phyloP scores from a whole-genome alignment of 1,140 invertebrate species.

The Drosophila trapezifrons region DNA sequence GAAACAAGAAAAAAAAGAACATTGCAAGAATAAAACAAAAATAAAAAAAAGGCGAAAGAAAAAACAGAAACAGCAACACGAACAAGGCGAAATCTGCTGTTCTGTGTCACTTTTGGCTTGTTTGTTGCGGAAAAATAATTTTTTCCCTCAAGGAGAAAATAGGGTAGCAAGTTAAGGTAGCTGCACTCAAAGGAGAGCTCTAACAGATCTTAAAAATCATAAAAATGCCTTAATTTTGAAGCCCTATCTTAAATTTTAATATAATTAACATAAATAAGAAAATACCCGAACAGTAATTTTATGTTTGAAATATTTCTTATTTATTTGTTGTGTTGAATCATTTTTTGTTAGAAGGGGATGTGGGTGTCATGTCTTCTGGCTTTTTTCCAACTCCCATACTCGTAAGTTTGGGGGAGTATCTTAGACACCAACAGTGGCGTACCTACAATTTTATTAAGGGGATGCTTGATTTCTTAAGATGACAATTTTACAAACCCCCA shows the following conservation, averaged over 20 bases:
- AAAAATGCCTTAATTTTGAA: background rate
- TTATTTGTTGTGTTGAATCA: background rate
- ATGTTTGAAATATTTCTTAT: too few species aligned
- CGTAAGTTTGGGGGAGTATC: background rate
- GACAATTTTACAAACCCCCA: background rate
- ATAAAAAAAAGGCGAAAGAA: conserved; percentile 1
- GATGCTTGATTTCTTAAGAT: background rate
- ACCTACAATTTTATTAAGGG: background rate
- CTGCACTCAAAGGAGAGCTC: background rate
- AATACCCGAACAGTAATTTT: too few species aligned
- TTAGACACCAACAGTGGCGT: too few species aligned
- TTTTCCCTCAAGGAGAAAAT: conserved; percentile 32
- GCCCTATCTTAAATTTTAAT: too few species aligned
- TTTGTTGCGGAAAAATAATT: conserved; percentile 72
- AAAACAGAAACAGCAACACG: conserved; percentile 24
- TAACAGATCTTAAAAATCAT: too few species aligned
- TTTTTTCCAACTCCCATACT: background rate
- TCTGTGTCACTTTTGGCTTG: conserved; percentile 76
- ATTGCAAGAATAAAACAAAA: conserved; percentile 9
- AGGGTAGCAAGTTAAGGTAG: conserved; percentile 11
- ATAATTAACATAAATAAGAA: too few species aligned
- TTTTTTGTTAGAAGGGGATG: background rate
- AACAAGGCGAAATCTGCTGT: conserved; percentile 58
- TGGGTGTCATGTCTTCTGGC: background rate
- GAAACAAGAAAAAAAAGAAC: conserved; percentile 4